Conservation (phyloP, 2,113 vertebrate genomes). For the Phycodurus eques region DNA sequence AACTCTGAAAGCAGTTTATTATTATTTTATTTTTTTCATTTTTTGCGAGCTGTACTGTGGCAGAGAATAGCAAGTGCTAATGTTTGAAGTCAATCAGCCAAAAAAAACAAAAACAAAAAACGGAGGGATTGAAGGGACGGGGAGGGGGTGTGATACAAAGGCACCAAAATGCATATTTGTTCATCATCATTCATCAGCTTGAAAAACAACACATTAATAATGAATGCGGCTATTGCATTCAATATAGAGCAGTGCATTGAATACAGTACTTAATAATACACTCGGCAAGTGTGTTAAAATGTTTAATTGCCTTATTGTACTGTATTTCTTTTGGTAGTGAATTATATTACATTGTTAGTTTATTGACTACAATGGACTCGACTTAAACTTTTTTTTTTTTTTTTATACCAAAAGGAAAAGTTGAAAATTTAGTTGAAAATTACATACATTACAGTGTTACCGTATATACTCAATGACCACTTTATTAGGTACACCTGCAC, state of each 20-base stretch:
- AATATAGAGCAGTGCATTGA: background rate
- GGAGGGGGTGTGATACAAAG: slow-evolving; percentile 11
- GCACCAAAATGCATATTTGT: slow-evolving; percentile 25
- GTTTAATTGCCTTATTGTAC: background rate
- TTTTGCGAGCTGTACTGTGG: slow-evolving; percentile 18
- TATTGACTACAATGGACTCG: background rate
- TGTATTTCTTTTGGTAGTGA: background rate
- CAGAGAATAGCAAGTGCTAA: slow-evolving; percentile 38
- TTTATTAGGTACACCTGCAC: background rate
- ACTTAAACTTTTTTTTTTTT: background rate
- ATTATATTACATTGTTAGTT: background rate
- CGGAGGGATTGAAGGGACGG: background rate
- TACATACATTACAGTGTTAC: background rate
- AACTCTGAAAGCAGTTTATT: slow-evolving; percentile 31
- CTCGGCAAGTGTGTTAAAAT: background rate
- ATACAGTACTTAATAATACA: slow-evolving; percentile 4
- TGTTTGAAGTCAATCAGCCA: slow-evolving; percentile 25
- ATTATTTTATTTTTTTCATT: background rate
- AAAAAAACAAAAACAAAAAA: background rate
- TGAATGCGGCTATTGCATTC: slow-evolving; percentile 13
- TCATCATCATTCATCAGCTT: slow-evolving; percentile 24
- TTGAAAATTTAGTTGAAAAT: slow-evolving; percentile 13
- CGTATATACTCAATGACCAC: background rate
- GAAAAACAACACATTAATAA: slow-evolving; percentile 19
- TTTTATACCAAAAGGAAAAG: background rate